Percentiles rank a stretch among this genome's conserved stretches.
phyloP scores from a whole-genome alignment of 2,888 invertebrate species.

The Sylvicola cinctus region DNA sequence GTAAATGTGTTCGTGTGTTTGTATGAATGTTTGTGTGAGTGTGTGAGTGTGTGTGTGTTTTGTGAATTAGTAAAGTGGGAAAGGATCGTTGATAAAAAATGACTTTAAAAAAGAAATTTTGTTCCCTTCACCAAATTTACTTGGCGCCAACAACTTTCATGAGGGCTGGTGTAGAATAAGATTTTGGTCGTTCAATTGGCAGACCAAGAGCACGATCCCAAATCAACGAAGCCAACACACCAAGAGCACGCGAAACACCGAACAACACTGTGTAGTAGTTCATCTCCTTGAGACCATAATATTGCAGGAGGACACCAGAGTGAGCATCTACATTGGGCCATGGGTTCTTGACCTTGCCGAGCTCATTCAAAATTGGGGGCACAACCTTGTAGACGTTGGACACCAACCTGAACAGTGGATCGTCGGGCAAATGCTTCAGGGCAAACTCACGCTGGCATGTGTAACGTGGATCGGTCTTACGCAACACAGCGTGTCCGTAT shows the following conservation, averaged over 20 bases:
- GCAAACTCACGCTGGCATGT: slow-evolving; percentile 75
- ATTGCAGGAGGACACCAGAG: slow-evolving; percentile 63
- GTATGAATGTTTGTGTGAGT: no score
- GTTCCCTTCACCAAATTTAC: no score
- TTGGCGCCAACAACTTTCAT: slow-evolving; percentile 19
- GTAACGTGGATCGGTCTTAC: slow-evolving; percentile 69
- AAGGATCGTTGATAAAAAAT: no score
- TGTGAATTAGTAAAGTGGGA: no score
- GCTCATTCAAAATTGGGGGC: slow-evolving; percentile 58
- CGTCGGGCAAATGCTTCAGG: slow-evolving; percentile 62
- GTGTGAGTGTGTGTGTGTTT: no score
- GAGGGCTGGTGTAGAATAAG: slow-evolving; percentile 43
- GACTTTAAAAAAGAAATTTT: no score
- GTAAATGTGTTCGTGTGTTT: no score
- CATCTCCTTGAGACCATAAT: slow-evolving; percentile 76
- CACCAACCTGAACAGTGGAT: slow-evolving; percentile 59
- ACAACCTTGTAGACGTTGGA: slow-evolving; percentile 65
- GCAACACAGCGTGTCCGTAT: slow-evolving; percentile 73
- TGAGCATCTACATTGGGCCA: slow-evolving; percentile 90
- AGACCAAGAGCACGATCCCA: slow-evolving; percentile 70
- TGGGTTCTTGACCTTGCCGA: slow-evolving; percentile 78
- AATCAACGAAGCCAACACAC: slow-evolving; percentile 55
- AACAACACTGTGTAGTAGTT: slow-evolving; percentile 80
- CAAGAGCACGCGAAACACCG: slow-evolving; percentile 71
- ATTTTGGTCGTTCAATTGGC: slow-evolving; percentile 70